These are phyloP conservation scores for Diacarnus erythraeanus DNA, from an alignment of 37 sponge, comb jelly and placozoan genomes.

Conservation along the genomic window DNA sequence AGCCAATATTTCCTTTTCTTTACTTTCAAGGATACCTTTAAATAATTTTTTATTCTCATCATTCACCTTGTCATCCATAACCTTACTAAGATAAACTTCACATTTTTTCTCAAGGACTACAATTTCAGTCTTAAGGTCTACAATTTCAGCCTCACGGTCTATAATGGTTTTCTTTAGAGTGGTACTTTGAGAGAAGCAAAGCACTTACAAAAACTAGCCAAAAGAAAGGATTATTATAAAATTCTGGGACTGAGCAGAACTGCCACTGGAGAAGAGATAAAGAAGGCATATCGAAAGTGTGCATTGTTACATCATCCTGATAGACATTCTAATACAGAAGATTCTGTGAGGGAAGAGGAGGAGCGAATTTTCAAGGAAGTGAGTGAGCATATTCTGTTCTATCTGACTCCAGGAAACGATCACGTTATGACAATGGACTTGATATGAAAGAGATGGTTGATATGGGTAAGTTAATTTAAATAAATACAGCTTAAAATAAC, in stretches of 20 bases:
- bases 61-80: too few species aligned
- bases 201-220: slow-evolving; percentile 69
- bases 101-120: too few species aligned
- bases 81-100: too few species aligned
- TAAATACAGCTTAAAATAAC: too few species aligned
- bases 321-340: slow-evolving; percentile 16
- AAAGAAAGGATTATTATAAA: slow-evolving; percentile 99
- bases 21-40: too few species aligned
- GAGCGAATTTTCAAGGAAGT: slow-evolving; percentile 96
- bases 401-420: slow-evolving; percentile 82
- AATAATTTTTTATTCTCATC: too few species aligned
- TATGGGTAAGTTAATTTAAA: slow-evolving; percentile 7
- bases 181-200: slow-evolving; percentile 76
- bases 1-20: too few species aligned
- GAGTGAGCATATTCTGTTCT: slow-evolving; percentile 91
- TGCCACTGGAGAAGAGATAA: slow-evolving; percentile 90
- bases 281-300: slow-evolving; percentile 87
- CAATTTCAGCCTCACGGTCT: too few species aligned
- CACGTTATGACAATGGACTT: slow-evolving; percentile 92
- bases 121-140: too few species aligned
- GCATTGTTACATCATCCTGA: slow-evolving; percentile 95
- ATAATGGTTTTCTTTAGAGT: too few species aligned
- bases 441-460: slow-evolving; percentile 89
- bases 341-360: slow-evolving; percentile 50
- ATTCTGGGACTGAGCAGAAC: slow-evolving; percentile 70